A percentile compares a stretch with the other conserved stretches of the same genome.
Conservation (phyloP, 2,888 invertebrate species). For the Aspidiotus destructor region DNA sequence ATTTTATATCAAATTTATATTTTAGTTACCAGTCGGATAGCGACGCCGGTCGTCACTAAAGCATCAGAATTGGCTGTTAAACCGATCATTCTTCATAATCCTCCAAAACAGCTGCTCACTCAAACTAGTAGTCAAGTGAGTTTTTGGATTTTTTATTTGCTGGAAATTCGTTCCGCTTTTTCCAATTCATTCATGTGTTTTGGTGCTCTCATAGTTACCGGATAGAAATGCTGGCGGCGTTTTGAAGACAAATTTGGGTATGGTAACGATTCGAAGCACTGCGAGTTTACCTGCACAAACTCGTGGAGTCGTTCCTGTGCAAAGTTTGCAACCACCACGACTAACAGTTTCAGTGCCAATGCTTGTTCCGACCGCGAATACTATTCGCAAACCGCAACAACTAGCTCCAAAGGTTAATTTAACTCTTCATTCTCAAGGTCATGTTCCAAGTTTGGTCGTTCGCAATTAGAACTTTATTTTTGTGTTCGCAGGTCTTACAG, state of each 20-base stretch:
- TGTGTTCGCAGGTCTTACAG: slow-evolving; percentile 19
- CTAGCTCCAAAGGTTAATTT: slow-evolving; percentile 26
- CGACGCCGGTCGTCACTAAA: slow-evolving; percentile 25
- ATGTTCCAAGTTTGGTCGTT: not conserved
- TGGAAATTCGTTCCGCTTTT: not conserved
- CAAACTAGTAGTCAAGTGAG: slow-evolving; percentile 17
- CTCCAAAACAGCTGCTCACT: slow-evolving; percentile 23
- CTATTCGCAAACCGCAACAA: slow-evolving; percentile 17
- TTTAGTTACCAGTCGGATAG: slow-evolving; percentile 29
- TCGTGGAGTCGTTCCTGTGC: slow-evolving; percentile 9
- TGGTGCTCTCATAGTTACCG: slow-evolving; percentile 6
- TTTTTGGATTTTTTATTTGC: not conserved
- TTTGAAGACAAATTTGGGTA: slow-evolving; percentile 25
- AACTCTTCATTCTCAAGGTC: not conserved
- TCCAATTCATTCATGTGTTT: not conserved
- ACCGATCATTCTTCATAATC: slow-evolving; percentile 28
- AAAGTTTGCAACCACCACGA: slow-evolving; percentile 17
- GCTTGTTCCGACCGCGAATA: slow-evolving; percentile 19
- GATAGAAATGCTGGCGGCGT: slow-evolving; percentile 24
- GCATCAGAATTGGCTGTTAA: slow-evolving; percentile 18
- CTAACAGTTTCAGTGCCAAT: slow-evolving; percentile 22
- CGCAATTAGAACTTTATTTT: not conserved
- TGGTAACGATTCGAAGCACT: slow-evolving; percentile 26
- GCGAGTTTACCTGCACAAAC: slow-evolving; percentile 20
- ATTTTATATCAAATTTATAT: not conserved